Evolutionary conservation across 2,888 invertebrate species (phyloP).

Genomic region (Archips crataeganus): DNA sequence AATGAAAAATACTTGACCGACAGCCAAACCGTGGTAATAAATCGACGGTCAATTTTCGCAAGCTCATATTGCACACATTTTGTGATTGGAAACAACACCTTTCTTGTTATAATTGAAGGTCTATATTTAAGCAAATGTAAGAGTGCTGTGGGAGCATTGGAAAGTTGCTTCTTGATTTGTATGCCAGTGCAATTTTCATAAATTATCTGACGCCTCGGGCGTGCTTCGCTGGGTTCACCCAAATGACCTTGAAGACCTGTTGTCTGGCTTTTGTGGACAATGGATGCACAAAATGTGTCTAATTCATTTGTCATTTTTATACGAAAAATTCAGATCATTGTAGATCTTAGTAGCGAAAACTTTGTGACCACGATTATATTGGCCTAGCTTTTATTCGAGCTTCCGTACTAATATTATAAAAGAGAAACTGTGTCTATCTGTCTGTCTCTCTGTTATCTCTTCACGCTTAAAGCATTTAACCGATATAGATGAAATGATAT

Average conservation of each 20-base stretch:
- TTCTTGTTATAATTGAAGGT: conserved; percentile 16
- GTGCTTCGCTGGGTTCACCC: conserved; percentile 10
- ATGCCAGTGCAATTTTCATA: conserved; percentile 64
- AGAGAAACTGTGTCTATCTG: too few relatives aligned
- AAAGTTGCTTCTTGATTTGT: conserved; percentile 28
- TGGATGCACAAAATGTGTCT: neutral
- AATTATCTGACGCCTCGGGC: conserved; percentile 56
- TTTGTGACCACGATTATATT: neutral
- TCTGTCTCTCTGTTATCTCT: too few relatives aligned
- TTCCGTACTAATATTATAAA: too few relatives aligned
- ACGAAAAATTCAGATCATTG: neutral
- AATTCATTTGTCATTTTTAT: neutral
- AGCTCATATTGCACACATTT: conserved; percentile 24
- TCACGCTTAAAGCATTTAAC: too few relatives aligned
- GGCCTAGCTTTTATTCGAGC: neutral
- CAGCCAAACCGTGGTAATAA: conserved; percentile 68
- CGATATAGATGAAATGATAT: too few relatives aligned
- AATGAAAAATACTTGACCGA: conserved; percentile 69
- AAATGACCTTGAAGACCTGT: conserved; percentile 32
- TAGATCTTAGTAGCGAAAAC: neutral
- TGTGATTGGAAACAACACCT: conserved; percentile 6
- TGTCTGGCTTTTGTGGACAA: conserved; percentile 1
- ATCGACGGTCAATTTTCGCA: conserved; percentile 52
- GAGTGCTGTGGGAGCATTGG: neutral
- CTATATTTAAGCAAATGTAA: neutral